phyloP scores from a whole-genome alignment of 2,888 invertebrate species.

The Eurytoma californica region DNA sequence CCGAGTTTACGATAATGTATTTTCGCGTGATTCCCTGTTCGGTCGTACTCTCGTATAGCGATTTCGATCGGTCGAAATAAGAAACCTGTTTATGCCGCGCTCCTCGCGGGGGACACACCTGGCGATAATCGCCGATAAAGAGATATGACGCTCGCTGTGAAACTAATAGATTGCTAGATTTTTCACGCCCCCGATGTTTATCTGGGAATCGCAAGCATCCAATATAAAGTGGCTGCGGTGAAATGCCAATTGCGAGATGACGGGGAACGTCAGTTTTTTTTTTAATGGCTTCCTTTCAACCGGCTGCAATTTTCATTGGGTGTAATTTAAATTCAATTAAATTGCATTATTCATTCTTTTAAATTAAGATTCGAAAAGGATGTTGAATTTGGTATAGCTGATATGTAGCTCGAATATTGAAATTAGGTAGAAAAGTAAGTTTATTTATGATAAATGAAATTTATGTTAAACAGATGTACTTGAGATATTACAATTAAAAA shows the following conservation, averaged over 20 bases:
- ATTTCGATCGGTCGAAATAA: conserved; percentile 2
- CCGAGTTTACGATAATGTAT: conserved; percentile 22
- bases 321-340: too few species aligned
- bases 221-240: too few species aligned
- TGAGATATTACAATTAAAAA: too few species aligned
- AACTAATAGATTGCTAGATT: background rate
- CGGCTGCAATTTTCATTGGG: too few species aligned
- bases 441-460: too few species aligned
- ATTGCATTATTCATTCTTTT: too few species aligned
- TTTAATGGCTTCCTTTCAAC: background rate
- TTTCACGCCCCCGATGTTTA: background rate
- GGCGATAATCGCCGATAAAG: conserved; percentile 8
- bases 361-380: too few species aligned
- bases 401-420: too few species aligned
- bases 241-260: background rate
- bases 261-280: background rate
- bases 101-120: conserved; percentile 16
- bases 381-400: too few species aligned
- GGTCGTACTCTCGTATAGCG: background rate
- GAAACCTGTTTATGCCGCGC: conserved; percentile 14
- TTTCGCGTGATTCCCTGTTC: conserved; percentile 9
- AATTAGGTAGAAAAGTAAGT: too few species aligned
- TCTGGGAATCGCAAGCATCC: background rate
- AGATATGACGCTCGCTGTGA: background rate
- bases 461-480: too few species aligned